Evolutionary conservation across 1,140 invertebrate genomes (phyloP).

Genomic region (Caenorhabditis elegans): DNA sequence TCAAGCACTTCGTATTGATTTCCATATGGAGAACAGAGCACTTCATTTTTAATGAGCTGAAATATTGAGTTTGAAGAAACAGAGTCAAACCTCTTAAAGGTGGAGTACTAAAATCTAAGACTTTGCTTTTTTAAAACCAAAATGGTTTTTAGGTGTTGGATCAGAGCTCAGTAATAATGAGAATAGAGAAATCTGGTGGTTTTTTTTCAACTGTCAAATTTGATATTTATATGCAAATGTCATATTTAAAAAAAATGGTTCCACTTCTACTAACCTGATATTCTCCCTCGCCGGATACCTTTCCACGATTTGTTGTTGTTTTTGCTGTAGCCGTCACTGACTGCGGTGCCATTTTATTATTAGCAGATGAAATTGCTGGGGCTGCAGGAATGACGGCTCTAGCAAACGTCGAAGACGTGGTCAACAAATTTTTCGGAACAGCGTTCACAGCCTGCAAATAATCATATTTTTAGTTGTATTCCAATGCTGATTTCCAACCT

Average conservation of each 20-base stretch:
- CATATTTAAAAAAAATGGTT: background rate
- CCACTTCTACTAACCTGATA: slow-evolving; percentile 57
- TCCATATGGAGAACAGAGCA: slow-evolving; percentile 63
- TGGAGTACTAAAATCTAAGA: no score
- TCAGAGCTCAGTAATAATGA: no score
- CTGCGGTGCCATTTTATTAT: slow-evolving; percentile 6
- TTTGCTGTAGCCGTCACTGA: slow-evolving; percentile 32
- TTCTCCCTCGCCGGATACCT: slow-evolving; percentile 56
- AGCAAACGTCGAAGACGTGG: background rate
- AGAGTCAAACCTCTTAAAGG: no score
- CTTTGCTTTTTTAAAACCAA: no score
- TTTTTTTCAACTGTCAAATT: no score
- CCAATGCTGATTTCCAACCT: background rate
- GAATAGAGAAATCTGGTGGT: no score
- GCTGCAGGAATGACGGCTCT: slow-evolving; percentile 1
- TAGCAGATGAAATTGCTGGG: background rate
- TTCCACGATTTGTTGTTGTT: slow-evolving; percentile 44
- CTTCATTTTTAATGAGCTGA: slow-evolving; percentile 66
- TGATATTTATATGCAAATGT: background rate
- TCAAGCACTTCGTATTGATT: slow-evolving; percentile 90
- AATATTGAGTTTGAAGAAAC: no score
- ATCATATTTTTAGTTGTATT: background rate
- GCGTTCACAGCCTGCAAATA: background rate
- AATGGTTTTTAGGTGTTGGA: no score
- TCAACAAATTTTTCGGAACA: background rate